A percentile compares a stretch with the other conserved stretches of the same genome.
phyloP scores from a whole-genome alignment of 2,888 invertebrate genomes.

The Bellardia pandia region DNA sequence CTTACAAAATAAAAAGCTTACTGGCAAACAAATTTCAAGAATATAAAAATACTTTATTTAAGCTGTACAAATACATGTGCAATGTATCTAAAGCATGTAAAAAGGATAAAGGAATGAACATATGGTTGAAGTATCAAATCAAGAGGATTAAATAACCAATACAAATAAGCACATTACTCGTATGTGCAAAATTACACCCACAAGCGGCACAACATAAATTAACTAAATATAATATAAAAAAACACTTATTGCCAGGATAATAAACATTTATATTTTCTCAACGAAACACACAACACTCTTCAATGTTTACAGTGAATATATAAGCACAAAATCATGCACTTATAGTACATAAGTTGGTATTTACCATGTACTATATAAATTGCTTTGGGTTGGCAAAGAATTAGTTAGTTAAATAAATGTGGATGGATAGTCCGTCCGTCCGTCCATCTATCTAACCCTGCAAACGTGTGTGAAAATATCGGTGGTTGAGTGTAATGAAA shows the following conservation, averaged over 20 bases:
- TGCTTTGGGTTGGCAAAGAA: slow-evolving; percentile 21
- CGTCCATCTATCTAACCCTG: background rate
- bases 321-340: background rate
- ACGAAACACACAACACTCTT: background rate
- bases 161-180: slow-evolving; percentile 22
- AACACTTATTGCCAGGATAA: slow-evolving; percentile 62
- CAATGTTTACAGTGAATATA: background rate
- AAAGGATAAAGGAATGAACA: slow-evolving; percentile 10
- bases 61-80: background rate
- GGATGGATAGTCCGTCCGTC: background rate
- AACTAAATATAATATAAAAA: slow-evolving; percentile 49
- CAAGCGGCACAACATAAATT: background rate
- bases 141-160: slow-evolving; percentile 35
- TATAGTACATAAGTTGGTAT: background rate
- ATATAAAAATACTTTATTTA: slow-evolving; percentile 13
- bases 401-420: slow-evolving; percentile 9
- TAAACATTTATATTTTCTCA: slow-evolving; percentile 54
- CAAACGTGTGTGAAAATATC: background rate
- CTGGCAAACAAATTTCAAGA: background rate
- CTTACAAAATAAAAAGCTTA: background rate
- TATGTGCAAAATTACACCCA: background rate
- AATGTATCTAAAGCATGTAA: background rate
- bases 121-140: slow-evolving; percentile 7
- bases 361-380: slow-evolving; percentile 24
- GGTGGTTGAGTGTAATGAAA: background rate